Conservation (phyloP, 30 jellyfish, hydroid and myxozoan genomes). For the Aurelia sp. region DNA sequence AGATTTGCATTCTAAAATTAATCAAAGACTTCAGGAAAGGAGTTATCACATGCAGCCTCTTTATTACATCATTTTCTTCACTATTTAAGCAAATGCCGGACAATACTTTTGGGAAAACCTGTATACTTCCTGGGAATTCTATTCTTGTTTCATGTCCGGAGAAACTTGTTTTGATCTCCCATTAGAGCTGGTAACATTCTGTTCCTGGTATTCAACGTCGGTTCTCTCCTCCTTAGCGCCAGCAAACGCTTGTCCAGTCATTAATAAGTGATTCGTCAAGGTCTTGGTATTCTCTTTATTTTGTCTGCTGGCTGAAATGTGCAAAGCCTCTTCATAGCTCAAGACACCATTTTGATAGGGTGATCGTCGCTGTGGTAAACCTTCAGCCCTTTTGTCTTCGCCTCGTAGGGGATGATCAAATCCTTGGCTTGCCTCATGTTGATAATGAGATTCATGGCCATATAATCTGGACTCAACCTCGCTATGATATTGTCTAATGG, state of each 20-base stretch:
- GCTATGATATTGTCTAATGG: background rate
- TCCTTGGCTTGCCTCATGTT: constrained; percentile 12
- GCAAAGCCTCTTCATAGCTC: constrained; percentile 63
- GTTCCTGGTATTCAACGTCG: constrained; percentile 57
- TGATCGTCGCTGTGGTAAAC: background rate
- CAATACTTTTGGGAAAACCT: too few species aligned
- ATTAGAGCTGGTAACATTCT: constrained; percentile 39
- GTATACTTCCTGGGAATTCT: too few species aligned
- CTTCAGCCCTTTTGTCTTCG: constrained; percentile 45
- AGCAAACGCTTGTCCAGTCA: constrained; percentile 17
- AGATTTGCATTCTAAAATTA: too few species aligned
- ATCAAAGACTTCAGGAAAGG: too few species aligned
- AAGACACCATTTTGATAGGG: constrained; percentile 37
- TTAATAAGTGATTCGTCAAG: constrained; percentile 1
- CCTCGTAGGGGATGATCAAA: constrained; percentile 26
- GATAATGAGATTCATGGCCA: constrained; percentile 5
- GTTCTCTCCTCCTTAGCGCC: constrained; percentile 12
- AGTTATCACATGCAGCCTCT: too few species aligned
- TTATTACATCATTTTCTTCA: too few species aligned
- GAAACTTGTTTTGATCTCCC: background rate
- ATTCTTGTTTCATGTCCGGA: too few species aligned
- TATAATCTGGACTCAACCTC: constrained; percentile 18
- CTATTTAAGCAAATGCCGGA: too few species aligned
- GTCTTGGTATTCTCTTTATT: constrained; percentile 34
- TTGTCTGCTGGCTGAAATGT: constrained; percentile 29